Base-by-base conservation (phyloP, 2,888 invertebrate genomes). In the Drosophila phalerata region DNA sequence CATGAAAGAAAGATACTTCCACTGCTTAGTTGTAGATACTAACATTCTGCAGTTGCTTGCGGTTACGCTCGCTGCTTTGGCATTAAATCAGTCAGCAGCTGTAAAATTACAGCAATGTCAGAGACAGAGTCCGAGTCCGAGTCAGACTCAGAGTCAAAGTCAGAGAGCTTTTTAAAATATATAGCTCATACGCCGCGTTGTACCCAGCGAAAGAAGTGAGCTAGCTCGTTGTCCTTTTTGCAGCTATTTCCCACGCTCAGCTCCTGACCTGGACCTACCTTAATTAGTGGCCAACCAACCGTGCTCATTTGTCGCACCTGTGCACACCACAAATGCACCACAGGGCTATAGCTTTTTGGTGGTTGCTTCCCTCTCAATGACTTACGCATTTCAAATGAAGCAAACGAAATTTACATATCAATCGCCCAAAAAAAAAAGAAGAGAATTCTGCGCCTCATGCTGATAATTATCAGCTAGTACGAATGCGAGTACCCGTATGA, bases 21-120 rank as follows among this genome's bases (percentile, higher is more conserved):
- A 25, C 30, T 32, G 6, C 17, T 17, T 30, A 48, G 48, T 38
- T 48, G 45, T n/a, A 66, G 73, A 57, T 28, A 28, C 28, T 28
- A 67, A 62, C 52, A 63, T 77, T 73, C 71, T 77, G 32, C 45
- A 61, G 15, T 58, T 63, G 64, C 40, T 69, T 75, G 79, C 75
- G 82, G 82, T 87, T 87, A 76, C 75, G 85, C 74, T 85, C 45
- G 13, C 15, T 72, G 73, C 65, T 49, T 70, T 74, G 58, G 78
- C 79, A 85, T 88, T 83, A 88, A 73, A 60, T 76, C 77, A 79
- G 40, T 61, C 82, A 84, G 82, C 84, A 71, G 82, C 80, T 87
- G 85, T 84, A 82, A 85, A 85, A 87, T 85, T 84, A 79, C 74
- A 71, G 70, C 73, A 75, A 68, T 47, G 40, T 30, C 22, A 5